Evolutionary conservation across 92 coral and sea anemone species (phyloP), one percentile per base, ranked within the genome.

Genomic region (Muricea muricata): DNA sequence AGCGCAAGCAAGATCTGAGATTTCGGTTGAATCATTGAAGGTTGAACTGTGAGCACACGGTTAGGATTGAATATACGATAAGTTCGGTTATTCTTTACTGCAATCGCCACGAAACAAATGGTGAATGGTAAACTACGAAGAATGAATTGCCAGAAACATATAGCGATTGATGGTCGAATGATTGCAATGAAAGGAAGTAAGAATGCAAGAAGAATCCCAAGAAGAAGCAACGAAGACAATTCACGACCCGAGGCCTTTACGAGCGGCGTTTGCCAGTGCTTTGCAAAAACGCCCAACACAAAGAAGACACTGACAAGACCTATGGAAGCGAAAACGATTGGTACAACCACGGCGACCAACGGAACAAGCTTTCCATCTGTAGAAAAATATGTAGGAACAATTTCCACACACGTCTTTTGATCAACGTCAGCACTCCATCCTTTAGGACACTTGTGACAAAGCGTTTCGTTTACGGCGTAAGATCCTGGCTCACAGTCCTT

Each of bases 201-300:
- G 32, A 70, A 70, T 18, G 76, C 48, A 3, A 70, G 23, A 39
- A 35, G 14, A 12, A 70, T 39, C 10, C 76, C 76, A n/a, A 70
- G 2, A 14, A 70, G 18, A 37, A 70, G 76, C 46, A 70, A 24
- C 7, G 55, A 35, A n/a, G 76, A 70, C n/a, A 70, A 54, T 42
- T 70, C 76, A 4, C 76, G 48, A 37, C 76, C 76, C 17, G 76
- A 70, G 1, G 52, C 76, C 21, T 70, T 70, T 33, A 70, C 76
- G 52, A 70, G 11, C 10, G 76, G 76, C 14, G 76, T 70, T 11
- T 70, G 35, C 50, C 76, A 42, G 20, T 70, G 32, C 55, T n/a
- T 70, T 23, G 39, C 30, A 12, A 70, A 70, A 7, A 35, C 26
- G 1, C 33, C 76, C 35, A 42, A 37, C 48, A 70, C 55, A 12